Percentiles rank a stretch among this genome's conserved stretches.
These are phyloP conservation scores for Muntiacus reevesi DNA, from an alignment of 2,113 vertebrate genomes.

Conservation along the genomic window DNA sequence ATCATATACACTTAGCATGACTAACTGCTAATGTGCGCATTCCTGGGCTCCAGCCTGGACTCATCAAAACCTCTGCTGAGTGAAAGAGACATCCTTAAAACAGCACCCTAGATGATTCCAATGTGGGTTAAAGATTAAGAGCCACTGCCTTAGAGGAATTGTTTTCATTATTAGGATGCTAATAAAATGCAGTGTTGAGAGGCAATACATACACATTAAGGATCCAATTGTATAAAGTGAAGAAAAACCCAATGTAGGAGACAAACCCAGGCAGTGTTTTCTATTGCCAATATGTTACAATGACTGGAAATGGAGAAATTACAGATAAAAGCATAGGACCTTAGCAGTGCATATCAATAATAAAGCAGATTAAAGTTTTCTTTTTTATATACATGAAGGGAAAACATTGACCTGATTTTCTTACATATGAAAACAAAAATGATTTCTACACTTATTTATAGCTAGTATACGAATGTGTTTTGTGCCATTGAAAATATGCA, in stretches of 20 bases:
- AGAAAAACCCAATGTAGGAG: neutral
- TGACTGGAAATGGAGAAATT: neutral
- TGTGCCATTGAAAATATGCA: neutral
- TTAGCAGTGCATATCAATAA: neutral
- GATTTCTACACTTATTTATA: neutral
- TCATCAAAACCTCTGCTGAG: neutral
- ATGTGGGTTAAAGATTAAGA: neutral
- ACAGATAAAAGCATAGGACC: neutral
- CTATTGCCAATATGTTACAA: neutral
- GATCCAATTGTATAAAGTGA: neutral
- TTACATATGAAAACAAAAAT: neutral
- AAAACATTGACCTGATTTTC: neutral
- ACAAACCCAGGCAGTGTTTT: neutral
- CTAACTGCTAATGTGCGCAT: neutral
- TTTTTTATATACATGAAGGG: neutral
- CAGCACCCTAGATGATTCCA: neutral
- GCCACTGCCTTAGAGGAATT: neutral
- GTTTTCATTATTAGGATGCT: neutral
- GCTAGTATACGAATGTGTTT: neutral
- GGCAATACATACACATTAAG: neutral
- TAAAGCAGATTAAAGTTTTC: neutral
- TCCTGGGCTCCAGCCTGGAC: neutral
- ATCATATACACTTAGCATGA: neutral
- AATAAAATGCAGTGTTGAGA: neutral
- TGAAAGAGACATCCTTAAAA: neutral